These are phyloP conservation scores for Eupithecia centaureata DNA, from an alignment of 2,888 invertebrate genomes.

Conservation along the genomic window DNA sequence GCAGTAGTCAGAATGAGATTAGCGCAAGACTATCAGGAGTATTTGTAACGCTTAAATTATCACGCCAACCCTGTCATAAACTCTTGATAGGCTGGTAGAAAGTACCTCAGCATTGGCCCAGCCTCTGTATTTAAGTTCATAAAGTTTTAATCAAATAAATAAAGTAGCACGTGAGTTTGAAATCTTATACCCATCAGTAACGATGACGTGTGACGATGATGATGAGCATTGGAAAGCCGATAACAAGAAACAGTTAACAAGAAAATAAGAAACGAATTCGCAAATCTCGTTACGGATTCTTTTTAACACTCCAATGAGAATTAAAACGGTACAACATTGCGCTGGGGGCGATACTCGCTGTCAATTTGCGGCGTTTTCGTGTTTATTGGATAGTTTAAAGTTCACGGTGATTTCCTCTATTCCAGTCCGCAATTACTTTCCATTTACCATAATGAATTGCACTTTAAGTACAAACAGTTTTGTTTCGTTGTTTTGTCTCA, in stretches of 20 bases:
- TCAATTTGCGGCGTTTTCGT: conserved; percentile 4
- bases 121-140: too few relatives aligned
- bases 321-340: not conserved
- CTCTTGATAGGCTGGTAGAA: too few relatives aligned
- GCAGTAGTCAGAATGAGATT: too few relatives aligned
- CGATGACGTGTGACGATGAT: too few relatives aligned
- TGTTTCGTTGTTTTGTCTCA: not conserved
- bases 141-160: too few relatives aligned
- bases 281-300: conserved; percentile 11
- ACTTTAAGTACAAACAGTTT: not conserved
- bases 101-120: too few relatives aligned
- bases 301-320: conserved; percentile 7
- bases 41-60: too few relatives aligned
- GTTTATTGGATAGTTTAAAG: conserved; percentile 15
- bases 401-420: conserved; percentile 2
- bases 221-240: not conserved
- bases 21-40: too few relatives aligned
- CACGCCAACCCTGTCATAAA: too few relatives aligned
- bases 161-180: too few relatives aligned
- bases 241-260: not conserved
- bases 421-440: conserved; percentile 18
- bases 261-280: conserved; percentile 1
- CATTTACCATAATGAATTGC: conserved; percentile 16
- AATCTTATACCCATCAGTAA: too few relatives aligned
- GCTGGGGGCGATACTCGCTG: not conserved